Percentiles rank a stretch among this genome's conserved stretches.
phyloP scores from a whole-genome alignment of 2,113 vertebrate species.

The Lethenteron reissneri region DNA sequence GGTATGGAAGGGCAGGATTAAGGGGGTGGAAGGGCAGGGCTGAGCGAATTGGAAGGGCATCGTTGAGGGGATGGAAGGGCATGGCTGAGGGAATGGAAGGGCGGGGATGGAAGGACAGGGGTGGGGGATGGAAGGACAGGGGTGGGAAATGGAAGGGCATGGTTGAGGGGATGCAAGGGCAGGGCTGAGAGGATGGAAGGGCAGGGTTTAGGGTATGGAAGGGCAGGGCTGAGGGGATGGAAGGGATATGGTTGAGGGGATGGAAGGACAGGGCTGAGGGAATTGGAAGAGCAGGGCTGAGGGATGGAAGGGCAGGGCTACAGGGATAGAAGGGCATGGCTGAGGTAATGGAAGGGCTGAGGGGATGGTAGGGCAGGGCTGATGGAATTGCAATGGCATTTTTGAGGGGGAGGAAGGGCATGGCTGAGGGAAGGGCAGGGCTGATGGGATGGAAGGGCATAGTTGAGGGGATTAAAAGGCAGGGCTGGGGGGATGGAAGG shows the following conservation, averaged over 20 bases:
- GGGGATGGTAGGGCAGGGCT: background rate
- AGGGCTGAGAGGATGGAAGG: background rate
- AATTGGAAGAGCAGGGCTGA: background rate
- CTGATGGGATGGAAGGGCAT: background rate
- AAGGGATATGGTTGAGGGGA: background rate
- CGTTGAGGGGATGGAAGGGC: background rate
- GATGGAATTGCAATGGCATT: background rate
- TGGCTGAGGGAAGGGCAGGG: background rate
- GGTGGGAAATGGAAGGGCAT: background rate
- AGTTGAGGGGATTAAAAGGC: background rate
- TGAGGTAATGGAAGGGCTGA: background rate
- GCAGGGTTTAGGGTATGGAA: background rate
- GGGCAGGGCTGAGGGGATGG: background rate
- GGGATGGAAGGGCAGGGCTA: background rate
- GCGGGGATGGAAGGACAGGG: background rate
- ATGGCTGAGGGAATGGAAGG: background rate
- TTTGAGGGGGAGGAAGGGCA: background rate
- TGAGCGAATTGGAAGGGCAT: background rate
- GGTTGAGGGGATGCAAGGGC: background rate
- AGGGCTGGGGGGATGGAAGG: background rate
- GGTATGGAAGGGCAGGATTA: background rate
- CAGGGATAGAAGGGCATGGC: background rate
- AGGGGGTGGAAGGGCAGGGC: background rate
- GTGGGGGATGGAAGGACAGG: no score
- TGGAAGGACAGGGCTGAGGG: background rate